A percentile compares a stretch with the other conserved stretches of the same genome.
phyloP scores from a whole-genome alignment of 2,888 invertebrate genomes.

The Trilocha varians region DNA sequence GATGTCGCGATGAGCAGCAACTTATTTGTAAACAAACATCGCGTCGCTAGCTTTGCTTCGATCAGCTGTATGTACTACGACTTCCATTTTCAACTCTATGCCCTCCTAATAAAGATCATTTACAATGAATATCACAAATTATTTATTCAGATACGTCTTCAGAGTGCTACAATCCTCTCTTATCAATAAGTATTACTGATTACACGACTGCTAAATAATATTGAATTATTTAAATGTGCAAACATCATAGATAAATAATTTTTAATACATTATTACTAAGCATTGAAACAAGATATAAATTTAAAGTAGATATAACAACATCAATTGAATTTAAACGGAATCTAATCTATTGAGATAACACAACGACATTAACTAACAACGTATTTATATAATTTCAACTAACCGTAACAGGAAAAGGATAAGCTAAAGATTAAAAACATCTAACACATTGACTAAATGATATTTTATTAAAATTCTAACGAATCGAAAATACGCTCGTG shows the following conservation, averaged over 20 bases:
- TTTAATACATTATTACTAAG: too few relatives aligned
- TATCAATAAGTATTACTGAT: background rate
- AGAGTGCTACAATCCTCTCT: constrained; percentile 52
- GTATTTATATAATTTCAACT: background rate
- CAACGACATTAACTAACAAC: background rate
- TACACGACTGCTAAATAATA: too few relatives aligned
- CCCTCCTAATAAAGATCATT: too few relatives aligned
- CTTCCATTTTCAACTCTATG: background rate
- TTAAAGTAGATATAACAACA: background rate
- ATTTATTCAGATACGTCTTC: constrained; percentile 21
- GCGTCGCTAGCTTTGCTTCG: background rate
- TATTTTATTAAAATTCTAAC: background rate
- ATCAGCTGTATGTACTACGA: background rate
- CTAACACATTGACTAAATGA: too few relatives aligned
- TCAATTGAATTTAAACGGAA: background rate
- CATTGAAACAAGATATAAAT: too few relatives aligned
- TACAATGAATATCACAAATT: too few relatives aligned
- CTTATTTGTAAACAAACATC: background rate
- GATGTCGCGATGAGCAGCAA: background rate
- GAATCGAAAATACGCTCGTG: background rate
- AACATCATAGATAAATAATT: too few relatives aligned
- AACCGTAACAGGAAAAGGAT: background rate
- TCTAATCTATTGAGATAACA: background rate
- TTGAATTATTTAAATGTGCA: too few relatives aligned
- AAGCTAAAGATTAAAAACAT: background rate